phyloP scores from a whole-genome alignment of 2,888 invertebrate genomes.

The Scrobipalpa atriplicella region DNA sequence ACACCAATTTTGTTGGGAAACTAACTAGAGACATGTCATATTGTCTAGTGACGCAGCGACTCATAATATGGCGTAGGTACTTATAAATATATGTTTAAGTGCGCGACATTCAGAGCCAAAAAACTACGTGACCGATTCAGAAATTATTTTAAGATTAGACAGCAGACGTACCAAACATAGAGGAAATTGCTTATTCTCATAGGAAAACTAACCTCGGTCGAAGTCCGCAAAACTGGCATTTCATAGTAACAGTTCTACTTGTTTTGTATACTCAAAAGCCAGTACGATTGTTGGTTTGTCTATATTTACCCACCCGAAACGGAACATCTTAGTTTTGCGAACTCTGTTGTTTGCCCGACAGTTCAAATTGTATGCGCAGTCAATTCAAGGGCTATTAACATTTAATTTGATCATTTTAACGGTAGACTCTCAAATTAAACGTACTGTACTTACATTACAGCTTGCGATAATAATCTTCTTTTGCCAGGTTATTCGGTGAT shows the following conservation, averaged over 20 bases:
- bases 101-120: too few relatives aligned
- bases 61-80: too few relatives aligned
- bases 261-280: background rate
- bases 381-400: constrained; percentile 26
- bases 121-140: too few relatives aligned
- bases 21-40: background rate
- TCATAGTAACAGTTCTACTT: background rate
- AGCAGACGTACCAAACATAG: too few relatives aligned
- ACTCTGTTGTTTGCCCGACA: constrained; percentile 43
- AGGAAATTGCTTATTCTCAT: too few relatives aligned
- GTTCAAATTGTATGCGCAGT: constrained; percentile 2
- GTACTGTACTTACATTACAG: constrained; percentile 15
- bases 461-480: constrained; percentile 10
- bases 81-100: too few relatives aligned
- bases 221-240: background rate
- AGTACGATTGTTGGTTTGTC: constrained; percentile 47
- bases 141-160: too few relatives aligned
- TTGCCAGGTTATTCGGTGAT: background rate
- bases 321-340: constrained; percentile 42
- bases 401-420: constrained; percentile 17
- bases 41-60: background rate
- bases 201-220: background rate
- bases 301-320: constrained; percentile 53
- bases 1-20: background rate
- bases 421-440: constrained; percentile 2